Percentiles rank a stretch among this genome's conserved stretches.
phyloP scores from a whole-genome alignment of 2,797 vertebrate species.

The Acanthornis magna region DNA sequence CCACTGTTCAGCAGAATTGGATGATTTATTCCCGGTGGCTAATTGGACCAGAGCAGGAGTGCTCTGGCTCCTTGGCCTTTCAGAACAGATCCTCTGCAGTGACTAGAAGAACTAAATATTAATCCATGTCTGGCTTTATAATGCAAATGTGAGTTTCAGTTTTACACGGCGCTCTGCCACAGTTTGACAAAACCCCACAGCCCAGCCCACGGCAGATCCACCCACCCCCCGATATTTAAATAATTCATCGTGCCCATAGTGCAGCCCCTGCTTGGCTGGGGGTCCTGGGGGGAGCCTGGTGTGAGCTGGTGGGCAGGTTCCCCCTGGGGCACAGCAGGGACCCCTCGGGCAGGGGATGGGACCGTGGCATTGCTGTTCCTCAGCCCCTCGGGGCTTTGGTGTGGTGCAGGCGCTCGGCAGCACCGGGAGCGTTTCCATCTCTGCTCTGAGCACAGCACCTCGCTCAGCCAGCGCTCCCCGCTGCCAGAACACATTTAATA shows the following conservation, averaged over 20 bases:
- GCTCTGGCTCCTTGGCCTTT: neutral
- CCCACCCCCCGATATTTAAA: neutral
- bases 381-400: fast-evolving
- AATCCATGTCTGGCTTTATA: neutral
- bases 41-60: neutral
- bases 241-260: fast-evolving
- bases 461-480: neutral
- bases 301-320: neutral
- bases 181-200: fast-evolving
- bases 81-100: neutral
- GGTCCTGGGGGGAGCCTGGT: neutral
- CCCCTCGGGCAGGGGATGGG: neutral
- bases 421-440: neutral
- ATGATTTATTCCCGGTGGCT: neutral
- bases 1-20: neutral
- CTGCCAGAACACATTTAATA: conserved; percentile 22
- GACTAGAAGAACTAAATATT: neutral
- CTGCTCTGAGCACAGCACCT: neutral
- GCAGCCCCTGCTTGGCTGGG: neutral
- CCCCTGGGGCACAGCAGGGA: fast-evolving
- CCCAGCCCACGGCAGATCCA: fast-evolving
- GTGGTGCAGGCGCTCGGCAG: neutral
- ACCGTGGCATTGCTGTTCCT: neutral
- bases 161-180: neutral
- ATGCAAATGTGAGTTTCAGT: neutral